phyloP scores from a whole-genome alignment of 2,888 invertebrate genomes.

The Spodoptera picta region DNA sequence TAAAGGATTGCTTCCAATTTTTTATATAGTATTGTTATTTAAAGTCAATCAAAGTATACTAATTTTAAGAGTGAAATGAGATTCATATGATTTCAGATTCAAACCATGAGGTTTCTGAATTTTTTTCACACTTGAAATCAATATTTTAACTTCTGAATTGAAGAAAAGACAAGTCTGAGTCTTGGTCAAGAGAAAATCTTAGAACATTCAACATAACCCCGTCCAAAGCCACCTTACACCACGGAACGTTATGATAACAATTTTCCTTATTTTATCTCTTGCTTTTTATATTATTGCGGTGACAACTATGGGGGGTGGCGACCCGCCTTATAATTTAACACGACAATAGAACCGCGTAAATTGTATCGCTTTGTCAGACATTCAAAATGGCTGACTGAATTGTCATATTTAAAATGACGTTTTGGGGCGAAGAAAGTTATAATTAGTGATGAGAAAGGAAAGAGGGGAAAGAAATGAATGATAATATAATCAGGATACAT shows the following conservation, averaged over 20 bases:
- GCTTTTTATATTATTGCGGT: constrained; percentile 81
- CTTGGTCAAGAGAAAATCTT: background rate
- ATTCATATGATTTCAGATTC: too few relatives aligned
- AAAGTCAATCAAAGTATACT: too few relatives aligned
- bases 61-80: too few relatives aligned
- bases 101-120: too few relatives aligned
- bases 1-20: too few relatives aligned
- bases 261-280: constrained; percentile 79
- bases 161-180: too few relatives aligned
- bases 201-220: constrained; percentile 28
- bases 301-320: constrained; percentile 74
- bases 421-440: constrained; percentile 20
- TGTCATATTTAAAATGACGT: constrained; percentile 36
- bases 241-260: constrained; percentile 83
- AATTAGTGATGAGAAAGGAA: constrained; percentile 22
- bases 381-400: constrained; percentile 29
- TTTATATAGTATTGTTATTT: too few relatives aligned
- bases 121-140: too few relatives aligned
- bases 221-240: constrained; percentile 56
- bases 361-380: constrained; percentile 43
- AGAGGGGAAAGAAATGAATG: too few relatives aligned
- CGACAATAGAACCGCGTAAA: constrained; percentile 48
- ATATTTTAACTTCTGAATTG: too few relatives aligned
- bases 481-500: too few relatives aligned
- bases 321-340: constrained; percentile 52